phyloP scores from a whole-genome alignment of 2,888 invertebrate genomes.

The Eucera pruinosa region DNA sequence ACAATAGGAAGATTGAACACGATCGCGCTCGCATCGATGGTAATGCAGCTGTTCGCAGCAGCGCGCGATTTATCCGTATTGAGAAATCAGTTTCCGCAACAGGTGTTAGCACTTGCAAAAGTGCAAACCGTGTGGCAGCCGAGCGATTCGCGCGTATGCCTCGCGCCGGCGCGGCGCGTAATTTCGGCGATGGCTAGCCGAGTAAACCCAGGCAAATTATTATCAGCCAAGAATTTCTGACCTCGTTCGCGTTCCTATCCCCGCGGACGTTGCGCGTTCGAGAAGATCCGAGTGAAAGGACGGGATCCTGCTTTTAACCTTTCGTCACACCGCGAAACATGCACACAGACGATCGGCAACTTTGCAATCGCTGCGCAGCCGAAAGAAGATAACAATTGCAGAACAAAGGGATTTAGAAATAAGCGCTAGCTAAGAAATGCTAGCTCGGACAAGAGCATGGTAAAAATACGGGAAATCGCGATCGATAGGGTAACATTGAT shows the following conservation, averaged over 20 bases:
- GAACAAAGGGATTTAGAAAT: no score
- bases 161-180: neutral
- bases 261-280: neutral
- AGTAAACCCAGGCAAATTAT: neutral
- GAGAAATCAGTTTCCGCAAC: neutral
- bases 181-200: conserved; percentile 3
- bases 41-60: no score
- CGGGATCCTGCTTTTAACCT: conserved; percentile 6
- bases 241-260: neutral
- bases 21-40: no score
- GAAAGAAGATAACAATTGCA: no score
- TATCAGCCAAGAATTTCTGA: conserved; percentile 7
- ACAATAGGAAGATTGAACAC: no score
- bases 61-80: neutral
- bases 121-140: conserved; percentile 6
- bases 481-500: no score
- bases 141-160: neutral
- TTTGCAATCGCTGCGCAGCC: no score
- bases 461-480: no score
- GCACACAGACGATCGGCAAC: no score
- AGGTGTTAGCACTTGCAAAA: neutral
- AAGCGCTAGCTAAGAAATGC: no score
- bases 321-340: conserved; percentile 12
- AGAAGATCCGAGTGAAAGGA: conserved; percentile 60
- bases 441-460: no score